Evolutionary conservation across 2,888 invertebrate genomes (phyloP).

Genomic region (Limenitis arthemis): DNA sequence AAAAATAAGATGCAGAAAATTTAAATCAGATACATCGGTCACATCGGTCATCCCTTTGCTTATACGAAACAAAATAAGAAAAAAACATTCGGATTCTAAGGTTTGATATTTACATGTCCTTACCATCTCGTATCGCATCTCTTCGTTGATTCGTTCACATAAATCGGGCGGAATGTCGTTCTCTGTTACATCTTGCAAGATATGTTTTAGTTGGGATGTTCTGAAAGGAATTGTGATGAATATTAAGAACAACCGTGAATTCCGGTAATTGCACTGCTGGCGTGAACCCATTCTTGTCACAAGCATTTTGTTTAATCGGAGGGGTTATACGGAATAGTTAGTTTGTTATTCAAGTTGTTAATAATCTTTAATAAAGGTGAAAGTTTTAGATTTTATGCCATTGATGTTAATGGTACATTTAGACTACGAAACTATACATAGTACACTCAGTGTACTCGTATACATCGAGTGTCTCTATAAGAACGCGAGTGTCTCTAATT

Average conservation of each 20-base stretch:
- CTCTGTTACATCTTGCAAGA: constrained; percentile 91
- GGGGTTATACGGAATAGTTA: neutral
- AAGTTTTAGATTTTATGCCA: too few species aligned
- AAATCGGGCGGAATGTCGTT: constrained; percentile 93
- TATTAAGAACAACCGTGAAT: neutral
- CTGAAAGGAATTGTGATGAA: constrained; percentile 46
- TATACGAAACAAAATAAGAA: constrained; percentile 31
- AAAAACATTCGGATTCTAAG: constrained; percentile 23
- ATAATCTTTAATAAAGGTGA: too few species aligned
- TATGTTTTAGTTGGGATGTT: constrained; percentile 86
- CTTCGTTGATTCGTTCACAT: constrained; percentile 89
- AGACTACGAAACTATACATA: too few species aligned
- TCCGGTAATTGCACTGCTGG: too few species aligned
- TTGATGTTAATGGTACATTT: too few species aligned
- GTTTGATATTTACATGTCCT: constrained; percentile 69
- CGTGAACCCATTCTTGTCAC: too few species aligned
- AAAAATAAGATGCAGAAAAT: constrained; percentile 65
- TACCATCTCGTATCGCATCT: constrained; percentile 93
- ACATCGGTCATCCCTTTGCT: constrained; percentile 45
- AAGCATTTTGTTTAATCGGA: too few species aligned
- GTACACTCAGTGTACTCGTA: too few species aligned
- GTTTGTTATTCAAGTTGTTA: neutral
- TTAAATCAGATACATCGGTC: constrained; percentile 61
- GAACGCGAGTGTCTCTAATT: too few species aligned
- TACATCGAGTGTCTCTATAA: too few species aligned